Percentiles rank a stretch among this genome's conserved stretches.
phyloP scores from a whole-genome alignment of 2,113 vertebrate genomes.

The Piaya cayana region DNA sequence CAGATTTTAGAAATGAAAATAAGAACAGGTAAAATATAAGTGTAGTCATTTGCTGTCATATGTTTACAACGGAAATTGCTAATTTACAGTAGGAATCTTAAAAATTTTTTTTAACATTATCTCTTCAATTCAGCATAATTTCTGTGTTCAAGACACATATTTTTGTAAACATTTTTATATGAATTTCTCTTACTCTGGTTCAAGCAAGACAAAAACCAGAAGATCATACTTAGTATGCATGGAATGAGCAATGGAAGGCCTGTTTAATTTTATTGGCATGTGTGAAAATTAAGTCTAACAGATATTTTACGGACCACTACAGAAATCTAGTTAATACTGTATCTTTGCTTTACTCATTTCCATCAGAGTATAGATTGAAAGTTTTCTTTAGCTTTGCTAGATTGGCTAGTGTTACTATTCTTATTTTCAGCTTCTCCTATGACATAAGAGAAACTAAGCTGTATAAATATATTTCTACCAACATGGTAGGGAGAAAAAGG shows the following conservation, averaged over 20 bases:
- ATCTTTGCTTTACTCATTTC: not conserved
- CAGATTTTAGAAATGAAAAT: too few species aligned
- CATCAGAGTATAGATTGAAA: not conserved
- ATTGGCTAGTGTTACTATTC: not conserved
- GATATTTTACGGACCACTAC: not conserved
- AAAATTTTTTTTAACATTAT: not conserved
- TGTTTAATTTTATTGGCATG: not conserved
- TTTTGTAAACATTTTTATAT: not conserved
- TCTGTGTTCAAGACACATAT: not conserved
- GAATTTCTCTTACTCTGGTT: not conserved
- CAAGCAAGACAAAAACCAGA: not conserved
- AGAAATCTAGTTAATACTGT: not conserved
- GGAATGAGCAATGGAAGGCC: not conserved
- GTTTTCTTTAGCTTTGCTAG: not conserved
- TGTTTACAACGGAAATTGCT: not conserved
- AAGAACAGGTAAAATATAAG: not conserved
- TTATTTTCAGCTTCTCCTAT: not conserved
- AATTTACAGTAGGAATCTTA: not conserved
- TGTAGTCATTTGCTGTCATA: not conserved
- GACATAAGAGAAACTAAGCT: not conserved
- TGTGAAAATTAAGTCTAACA: not conserved
- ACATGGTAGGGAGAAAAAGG: not conserved
- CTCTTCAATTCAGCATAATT: constrained; percentile 30
- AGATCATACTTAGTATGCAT: not conserved
- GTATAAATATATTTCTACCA: not conserved